Percentiles rank a stretch among this genome's conserved stretches.
Evolutionary conservation across 2,797 vertebrate species (phyloP).

Genomic region (Forpus xanthops): DNA sequence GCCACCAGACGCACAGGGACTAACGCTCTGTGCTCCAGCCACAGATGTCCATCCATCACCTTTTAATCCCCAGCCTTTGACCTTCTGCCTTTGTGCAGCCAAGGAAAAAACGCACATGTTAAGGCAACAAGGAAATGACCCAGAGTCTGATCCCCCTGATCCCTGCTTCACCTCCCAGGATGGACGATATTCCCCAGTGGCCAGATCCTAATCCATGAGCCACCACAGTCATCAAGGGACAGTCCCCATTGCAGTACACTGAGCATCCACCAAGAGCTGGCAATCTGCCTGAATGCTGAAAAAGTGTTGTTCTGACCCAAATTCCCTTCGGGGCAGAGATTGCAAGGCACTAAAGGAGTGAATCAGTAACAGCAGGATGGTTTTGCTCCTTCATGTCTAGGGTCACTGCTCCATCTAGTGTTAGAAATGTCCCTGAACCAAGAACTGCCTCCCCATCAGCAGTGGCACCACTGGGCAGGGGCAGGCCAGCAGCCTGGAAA

Average conservation of each 20-base stretch:
- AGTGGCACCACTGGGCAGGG: not conserved
- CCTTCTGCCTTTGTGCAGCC: not conserved
- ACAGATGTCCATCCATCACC: not conserved
- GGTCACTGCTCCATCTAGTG: slow-evolving; percentile 64
- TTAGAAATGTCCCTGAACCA: not conserved
- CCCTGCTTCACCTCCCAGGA: not conserved
- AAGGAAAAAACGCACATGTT: not conserved
- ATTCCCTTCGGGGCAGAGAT: not conserved
- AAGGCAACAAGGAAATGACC: slow-evolving; percentile 57
- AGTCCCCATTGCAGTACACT: accelerated
- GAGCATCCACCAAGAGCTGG: not conserved
- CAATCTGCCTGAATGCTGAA: not conserved
- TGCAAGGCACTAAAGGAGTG: not conserved
- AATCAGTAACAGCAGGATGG: accelerated
- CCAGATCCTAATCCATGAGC: not conserved
- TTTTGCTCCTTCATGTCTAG: not conserved
- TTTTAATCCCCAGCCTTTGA: slow-evolving; percentile 51
- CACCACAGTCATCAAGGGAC: accelerated
- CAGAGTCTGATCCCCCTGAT: not conserved
- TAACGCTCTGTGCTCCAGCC: accelerated
- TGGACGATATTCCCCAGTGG: not conserved
- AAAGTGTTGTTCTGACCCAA: not conserved
- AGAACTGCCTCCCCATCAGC: accelerated
- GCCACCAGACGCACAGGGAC: accelerated
- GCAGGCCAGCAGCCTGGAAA: not conserved